These are phyloP conservation scores for Pterocles orientalis DNA, from an alignment of 2,113 vertebrate genomes.

Conservation along the genomic window DNA sequence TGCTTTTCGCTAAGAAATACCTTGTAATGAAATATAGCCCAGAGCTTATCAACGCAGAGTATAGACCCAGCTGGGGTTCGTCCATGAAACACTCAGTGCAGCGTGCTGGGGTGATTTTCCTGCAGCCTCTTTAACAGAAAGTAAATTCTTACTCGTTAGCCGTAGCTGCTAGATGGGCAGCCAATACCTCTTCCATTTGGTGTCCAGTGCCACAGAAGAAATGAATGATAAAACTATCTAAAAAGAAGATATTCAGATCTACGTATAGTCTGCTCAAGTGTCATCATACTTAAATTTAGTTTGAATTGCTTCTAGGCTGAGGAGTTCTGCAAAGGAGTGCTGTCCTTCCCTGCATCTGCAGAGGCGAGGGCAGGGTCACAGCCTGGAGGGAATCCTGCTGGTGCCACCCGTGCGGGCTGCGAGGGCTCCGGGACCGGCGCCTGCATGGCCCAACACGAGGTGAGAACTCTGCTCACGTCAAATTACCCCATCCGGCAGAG, in stretches of 20 bases:
- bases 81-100: not conserved
- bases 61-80: not conserved
- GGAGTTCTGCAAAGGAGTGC: not conserved
- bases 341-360: not conserved
- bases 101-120: not conserved
- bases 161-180: not conserved
- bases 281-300: not conserved
- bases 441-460: not conserved
- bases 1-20: not conserved
- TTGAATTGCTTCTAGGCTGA: not conserved
- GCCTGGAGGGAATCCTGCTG: not conserved
- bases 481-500: rapidly evolving
- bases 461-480: not conserved
- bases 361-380: not conserved
- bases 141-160: not conserved
- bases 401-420: rapidly evolving
- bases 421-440: not conserved
- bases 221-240: not conserved
- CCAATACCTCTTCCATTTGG: rapidly evolving
- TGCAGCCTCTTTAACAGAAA: not conserved
- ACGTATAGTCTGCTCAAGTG: not conserved
- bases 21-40: not conserved
- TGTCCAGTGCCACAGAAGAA: not conserved
- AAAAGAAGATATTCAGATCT: not conserved
- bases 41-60: not conserved